Conservation (phyloP, 2,797 vertebrate species). For the Oreortyx pictus region DNA sequence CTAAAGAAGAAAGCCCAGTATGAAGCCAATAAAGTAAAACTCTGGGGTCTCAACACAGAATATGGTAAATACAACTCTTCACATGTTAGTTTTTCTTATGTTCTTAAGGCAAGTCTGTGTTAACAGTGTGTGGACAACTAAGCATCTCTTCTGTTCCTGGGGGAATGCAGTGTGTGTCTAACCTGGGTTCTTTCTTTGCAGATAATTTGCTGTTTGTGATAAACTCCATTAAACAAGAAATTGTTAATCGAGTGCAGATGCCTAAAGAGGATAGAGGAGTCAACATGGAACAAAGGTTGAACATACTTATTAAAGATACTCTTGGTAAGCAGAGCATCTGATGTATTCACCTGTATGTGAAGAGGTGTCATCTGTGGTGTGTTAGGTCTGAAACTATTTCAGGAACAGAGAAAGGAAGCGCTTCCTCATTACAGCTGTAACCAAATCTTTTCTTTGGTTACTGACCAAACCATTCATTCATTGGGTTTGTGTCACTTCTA, state of each 20-base stretch:
- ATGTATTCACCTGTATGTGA: not conserved
- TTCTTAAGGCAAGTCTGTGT: slow-evolving; percentile 15
- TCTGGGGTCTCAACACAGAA: slow-evolving; percentile 99
- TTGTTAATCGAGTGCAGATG: slow-evolving; percentile 92
- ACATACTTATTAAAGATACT: slow-evolving; percentile 93
- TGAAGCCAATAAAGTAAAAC: slow-evolving; percentile 99
- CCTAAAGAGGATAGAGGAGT: slow-evolving; percentile 88
- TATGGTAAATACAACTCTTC: slow-evolving; percentile 86
- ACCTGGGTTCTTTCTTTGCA: slow-evolving; percentile 70
- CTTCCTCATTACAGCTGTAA: not conserved
- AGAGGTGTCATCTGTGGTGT: rapidly evolving
- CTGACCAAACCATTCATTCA: not conserved
- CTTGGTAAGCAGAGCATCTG: slow-evolving; percentile 85
- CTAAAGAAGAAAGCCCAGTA: slow-evolving; percentile 99
- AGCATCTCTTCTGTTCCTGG: not conserved
- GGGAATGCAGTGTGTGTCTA: not conserved
- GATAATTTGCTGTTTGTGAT: slow-evolving; percentile 98
- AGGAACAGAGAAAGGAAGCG: not conserved
- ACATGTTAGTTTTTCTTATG: slow-evolving; percentile 23
- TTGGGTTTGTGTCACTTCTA: not conserved
- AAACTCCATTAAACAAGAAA: slow-evolving; percentile 98
- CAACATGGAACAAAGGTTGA: slow-evolving; percentile 94
- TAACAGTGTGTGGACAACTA: not conserved
- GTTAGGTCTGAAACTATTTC: not conserved
- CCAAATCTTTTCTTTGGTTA: not conserved